A percentile compares a stretch with the other conserved stretches of the same genome.
These are phyloP conservation scores for Trididemnum nubilum DNA, from an alignment of 23 tunicate genomes.

Conservation along the genomic window DNA sequence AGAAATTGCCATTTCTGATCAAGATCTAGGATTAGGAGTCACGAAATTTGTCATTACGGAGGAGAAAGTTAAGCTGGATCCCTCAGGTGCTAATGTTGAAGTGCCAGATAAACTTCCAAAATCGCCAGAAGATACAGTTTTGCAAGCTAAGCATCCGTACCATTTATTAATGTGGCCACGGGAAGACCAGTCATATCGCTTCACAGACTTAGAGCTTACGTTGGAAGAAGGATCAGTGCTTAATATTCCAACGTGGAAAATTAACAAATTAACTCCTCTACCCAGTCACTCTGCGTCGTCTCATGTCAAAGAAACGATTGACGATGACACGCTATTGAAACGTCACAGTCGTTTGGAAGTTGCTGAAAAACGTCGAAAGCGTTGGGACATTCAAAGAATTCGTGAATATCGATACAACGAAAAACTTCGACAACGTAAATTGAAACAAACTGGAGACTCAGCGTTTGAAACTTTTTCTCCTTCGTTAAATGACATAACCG, in stretches of 20 bases:
- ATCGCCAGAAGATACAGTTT: not conserved
- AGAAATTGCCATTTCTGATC: not conserved
- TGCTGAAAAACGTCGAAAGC: conserved; percentile 68
- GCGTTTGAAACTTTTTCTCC: conserved; percentile 51
- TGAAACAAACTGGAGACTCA: conserved; percentile 46
- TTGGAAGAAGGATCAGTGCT: not conserved
- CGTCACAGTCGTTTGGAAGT: conserved; percentile 63
- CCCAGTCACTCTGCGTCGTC: not conserved
- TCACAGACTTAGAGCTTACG: conserved; percentile 9
- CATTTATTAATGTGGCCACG: conserved; percentile 19
- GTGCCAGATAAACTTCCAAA: not conserved
- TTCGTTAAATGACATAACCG: conserved; percentile 34
- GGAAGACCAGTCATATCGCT: conserved; percentile 20
- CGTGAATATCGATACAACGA: conserved; percentile 87
- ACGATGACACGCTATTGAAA: conserved; percentile 52
- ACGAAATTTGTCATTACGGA: not conserved
- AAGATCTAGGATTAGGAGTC: not conserved
- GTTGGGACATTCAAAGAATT: conserved; percentile 85
- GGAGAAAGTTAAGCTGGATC: not conserved
- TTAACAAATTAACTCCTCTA: not conserved
- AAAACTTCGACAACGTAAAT: conserved; percentile 58
- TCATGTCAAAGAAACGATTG: conserved; percentile 24
- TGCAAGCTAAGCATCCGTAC: conserved; percentile 13
- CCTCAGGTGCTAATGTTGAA: not conserved
- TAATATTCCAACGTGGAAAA: conserved; percentile 26